Base-by-base conservation (phyloP, 1,140 invertebrate species). In the Maniola jurtina region DNA sequence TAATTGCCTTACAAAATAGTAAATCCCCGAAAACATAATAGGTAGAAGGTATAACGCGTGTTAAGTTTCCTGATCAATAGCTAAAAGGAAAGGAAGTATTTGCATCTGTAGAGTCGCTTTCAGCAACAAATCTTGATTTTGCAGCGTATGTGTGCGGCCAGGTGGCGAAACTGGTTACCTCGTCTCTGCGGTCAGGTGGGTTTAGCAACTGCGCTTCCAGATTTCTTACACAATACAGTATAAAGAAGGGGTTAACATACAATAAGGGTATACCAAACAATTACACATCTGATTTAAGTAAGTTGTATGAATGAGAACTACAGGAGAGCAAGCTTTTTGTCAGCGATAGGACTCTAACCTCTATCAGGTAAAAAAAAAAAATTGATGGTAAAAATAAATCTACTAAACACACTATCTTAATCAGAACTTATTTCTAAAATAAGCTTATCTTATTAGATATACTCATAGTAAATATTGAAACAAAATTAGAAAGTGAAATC, bases 151-250 rank as follows among this genome's bases (percentile, higher is more conserved):
- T 63, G 62, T 54, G 45, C 67, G 62, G 68, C 77, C 84, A 83
- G 79, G 70, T 83, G 81, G 71, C 48, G 68, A 76, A 84, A 84
- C 84, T 84, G 81, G 81, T 87, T 83, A 67, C 64, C 67, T 72
- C 64, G 61, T 64, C 59, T 57, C 67, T 76, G 72, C 61, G 65
- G 72, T 77, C 79, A 81, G 76, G 75, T 80, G 79, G 76, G 76
- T 76, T 70, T 62, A 67, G 61, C 70, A 69, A 73, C 64, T 71
- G 61, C 70, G 67, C 68, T 64, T 71, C 56, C 66, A 77, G 75
- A 81, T 77, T 81, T 77, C 64, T 72, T 72, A 65, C 48, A 67
- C 64, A 66, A 63, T 52, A 33, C 47, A 61, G 15, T 61, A 36
- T 61, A 25, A 55, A 42, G 13, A 33, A 33, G 38, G 58, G 33